Evolutionary conservation across 2,888 invertebrate genomes (phyloP).

Genomic region (Hydriomena furcata): DNA sequence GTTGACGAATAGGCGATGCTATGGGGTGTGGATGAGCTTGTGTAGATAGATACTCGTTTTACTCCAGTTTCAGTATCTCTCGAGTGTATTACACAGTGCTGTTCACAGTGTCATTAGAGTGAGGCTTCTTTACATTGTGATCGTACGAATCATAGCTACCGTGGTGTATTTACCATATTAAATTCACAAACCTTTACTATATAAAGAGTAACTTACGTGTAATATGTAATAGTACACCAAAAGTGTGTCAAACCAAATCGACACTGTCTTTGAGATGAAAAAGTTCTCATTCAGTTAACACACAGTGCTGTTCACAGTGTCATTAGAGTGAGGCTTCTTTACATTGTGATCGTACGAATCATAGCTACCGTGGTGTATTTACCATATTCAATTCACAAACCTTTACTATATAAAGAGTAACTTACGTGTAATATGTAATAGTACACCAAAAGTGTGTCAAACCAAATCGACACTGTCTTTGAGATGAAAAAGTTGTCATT

Average conservation of each 20-base stretch:
- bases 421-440: too few species aligned
- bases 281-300: slow-evolving; percentile 1
- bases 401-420: too few species aligned
- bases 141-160: too few species aligned
- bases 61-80: slow-evolving; percentile 3
- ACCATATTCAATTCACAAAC: too few species aligned
- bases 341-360: neutral
- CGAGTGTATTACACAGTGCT: neutral
- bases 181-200: too few species aligned
- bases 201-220: too few species aligned
- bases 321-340: neutral
- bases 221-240: too few species aligned
- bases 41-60: neutral
- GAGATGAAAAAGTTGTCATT: slow-evolving; percentile 2
- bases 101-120: neutral
- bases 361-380: too few species aligned
- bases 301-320: neutral
- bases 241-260: too few species aligned
- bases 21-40: neutral
- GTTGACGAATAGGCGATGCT: slow-evolving; percentile 10
- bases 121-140: neutral
- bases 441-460: too few species aligned
- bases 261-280: neutral
- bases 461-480: neutral
- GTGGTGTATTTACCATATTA: too few species aligned